A percentile compares a stretch with the other conserved stretches of the same genome.
Evolutionary conservation across 2,113 vertebrate species (phyloP).

Genomic region (Gallinago paraguaiae): DNA sequence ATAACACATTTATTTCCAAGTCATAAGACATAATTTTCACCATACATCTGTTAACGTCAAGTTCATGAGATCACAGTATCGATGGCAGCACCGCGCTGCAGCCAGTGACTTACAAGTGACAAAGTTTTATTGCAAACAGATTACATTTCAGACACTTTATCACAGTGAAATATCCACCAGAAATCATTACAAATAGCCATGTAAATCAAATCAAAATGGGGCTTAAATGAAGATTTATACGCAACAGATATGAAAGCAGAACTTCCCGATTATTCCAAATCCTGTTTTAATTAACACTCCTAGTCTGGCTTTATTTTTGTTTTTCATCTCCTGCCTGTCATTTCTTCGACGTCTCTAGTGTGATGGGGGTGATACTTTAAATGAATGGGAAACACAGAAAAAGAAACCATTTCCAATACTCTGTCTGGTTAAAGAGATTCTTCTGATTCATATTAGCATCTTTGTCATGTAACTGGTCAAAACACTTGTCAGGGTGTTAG

Average conservation of each 20-base stretch:
- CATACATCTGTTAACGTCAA: neutral
- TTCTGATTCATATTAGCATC: neutral
- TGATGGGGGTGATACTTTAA: neutral
- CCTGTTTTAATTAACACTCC: slow-evolving; percentile 43
- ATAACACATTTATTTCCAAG: neutral
- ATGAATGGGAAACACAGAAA: neutral
- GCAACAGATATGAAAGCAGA: neutral
- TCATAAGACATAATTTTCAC: neutral
- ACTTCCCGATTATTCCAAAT: slow-evolving; percentile 10
- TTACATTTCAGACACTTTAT: neutral
- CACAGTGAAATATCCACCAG: neutral
- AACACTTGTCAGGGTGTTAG: neutral
- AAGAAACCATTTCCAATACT: neutral
- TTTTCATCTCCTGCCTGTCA: slow-evolving; percentile 12
- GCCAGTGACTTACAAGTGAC: neutral
- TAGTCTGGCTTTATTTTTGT: neutral
- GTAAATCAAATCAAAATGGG: neutral
- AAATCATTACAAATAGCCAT: neutral
- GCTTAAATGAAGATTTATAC: neutral
- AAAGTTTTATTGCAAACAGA: neutral
- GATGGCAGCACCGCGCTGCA: neutral
- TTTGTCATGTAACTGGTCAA: neutral
- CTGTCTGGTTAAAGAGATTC: neutral
- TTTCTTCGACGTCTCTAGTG: neutral
- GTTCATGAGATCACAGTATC: neutral